Conservation (phyloP, 2,797 vertebrate genomes). For the Carduelis carduelis region DNA sequence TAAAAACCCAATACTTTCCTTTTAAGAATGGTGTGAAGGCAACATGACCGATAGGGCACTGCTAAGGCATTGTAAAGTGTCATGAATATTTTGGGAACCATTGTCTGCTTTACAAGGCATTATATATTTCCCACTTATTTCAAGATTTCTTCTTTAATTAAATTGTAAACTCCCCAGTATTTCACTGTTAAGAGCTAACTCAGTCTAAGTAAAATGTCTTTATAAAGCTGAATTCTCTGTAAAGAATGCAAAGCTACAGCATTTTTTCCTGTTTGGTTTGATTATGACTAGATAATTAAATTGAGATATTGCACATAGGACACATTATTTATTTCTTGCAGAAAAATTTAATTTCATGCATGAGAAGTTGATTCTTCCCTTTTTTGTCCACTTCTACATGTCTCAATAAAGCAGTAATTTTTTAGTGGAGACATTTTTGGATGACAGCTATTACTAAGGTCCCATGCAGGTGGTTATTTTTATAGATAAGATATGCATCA, state of each 20-base stretch:
- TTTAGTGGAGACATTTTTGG: neutral
- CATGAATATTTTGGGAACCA: neutral
- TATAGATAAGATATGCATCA: neutral
- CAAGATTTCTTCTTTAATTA: slow-evolving; percentile 30
- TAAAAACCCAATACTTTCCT: neutral
- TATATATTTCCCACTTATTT: neutral
- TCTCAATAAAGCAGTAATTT: neutral
- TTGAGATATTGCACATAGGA: neutral
- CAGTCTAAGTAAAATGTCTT: neutral
- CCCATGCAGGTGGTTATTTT: neutral
- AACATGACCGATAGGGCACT: neutral
- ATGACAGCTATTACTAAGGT: neutral
- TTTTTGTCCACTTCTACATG: slow-evolving; percentile 2
- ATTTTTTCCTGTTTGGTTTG: neutral
- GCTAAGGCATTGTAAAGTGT: neutral
- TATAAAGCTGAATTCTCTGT: neutral
- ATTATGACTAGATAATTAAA: slow-evolving; percentile 24
- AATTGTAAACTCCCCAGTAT: neutral
- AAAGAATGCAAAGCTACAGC: neutral
- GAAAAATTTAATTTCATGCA: slow-evolving; percentile 24
- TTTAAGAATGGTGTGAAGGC: neutral
- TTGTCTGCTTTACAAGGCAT: neutral
- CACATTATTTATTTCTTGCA: slow-evolving; percentile 23
- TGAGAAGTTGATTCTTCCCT: slow-evolving; percentile 1
- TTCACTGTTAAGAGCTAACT: neutral